These are phyloP conservation scores for Knipowitschia caucasica DNA, from an alignment of 2,797 vertebrate genomes.

Conservation along the genomic window DNA sequence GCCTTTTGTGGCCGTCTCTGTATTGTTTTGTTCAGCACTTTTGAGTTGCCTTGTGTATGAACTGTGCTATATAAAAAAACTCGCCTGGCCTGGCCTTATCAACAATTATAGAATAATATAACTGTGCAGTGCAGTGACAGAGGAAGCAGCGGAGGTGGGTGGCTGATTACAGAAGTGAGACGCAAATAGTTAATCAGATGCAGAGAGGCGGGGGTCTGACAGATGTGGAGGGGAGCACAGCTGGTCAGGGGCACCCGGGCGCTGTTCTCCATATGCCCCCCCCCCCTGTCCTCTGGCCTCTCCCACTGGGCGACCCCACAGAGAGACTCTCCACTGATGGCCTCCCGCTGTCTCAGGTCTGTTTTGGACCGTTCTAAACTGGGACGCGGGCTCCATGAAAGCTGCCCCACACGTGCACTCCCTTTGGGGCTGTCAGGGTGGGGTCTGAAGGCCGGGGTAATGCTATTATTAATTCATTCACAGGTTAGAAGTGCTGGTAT, in stretches of 20 bases:
- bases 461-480: constrained; percentile 1
- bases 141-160: constrained; percentile 15
- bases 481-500: not conserved
- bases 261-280: constrained; percentile 6
- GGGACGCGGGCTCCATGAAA: constrained; percentile 26
- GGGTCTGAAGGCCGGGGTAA: constrained; percentile 2
- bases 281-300: constrained; percentile 20
- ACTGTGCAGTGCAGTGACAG: not conserved
- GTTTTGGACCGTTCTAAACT: constrained; percentile 14
- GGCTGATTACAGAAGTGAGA: constrained; percentile 16
- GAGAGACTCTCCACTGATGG: constrained; percentile 5
- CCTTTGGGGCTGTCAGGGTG: constrained; percentile 19
- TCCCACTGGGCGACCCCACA: constrained; percentile 12
- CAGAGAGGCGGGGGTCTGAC: constrained; percentile 24
- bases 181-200: constrained; percentile 38
- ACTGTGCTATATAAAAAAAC: too few relatives aligned
- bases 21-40: too few relatives aligned
- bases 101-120: not conserved
- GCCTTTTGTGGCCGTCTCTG: too few relatives aligned
- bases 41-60: too few relatives aligned
- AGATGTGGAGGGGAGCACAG: constrained; percentile 49
- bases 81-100: not conserved
- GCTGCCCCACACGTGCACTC: constrained; percentile 32
- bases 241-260: constrained; percentile 38
- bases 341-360: constrained; percentile 21